Evolutionary conservation across 2,888 invertebrate species (phyloP).

Genomic region (Nasonia oneida): DNA sequence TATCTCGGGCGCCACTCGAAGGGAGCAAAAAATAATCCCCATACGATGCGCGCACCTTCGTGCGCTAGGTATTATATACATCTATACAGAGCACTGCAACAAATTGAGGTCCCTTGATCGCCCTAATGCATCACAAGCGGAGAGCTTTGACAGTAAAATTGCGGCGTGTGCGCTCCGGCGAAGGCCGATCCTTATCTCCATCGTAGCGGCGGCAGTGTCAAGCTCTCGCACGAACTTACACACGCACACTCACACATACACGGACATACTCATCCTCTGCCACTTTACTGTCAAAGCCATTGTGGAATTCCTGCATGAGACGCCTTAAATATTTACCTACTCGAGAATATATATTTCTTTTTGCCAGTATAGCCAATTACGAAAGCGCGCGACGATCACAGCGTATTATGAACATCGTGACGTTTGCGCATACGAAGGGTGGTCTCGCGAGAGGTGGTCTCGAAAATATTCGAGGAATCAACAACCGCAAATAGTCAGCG

Average conservation of each 20-base stretch:
- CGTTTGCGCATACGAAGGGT: too few species aligned
- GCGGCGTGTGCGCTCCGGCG: constrained; percentile 62
- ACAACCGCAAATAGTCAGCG: neutral
- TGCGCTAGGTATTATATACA: constrained; percentile 54
- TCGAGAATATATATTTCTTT: neutral
- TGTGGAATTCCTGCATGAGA: constrained; percentile 57
- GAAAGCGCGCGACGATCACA: neutral
- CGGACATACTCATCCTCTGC: constrained; percentile 58
- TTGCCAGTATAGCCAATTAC: neutral
- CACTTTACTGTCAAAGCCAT: constrained; percentile 65
- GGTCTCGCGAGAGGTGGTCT: too few species aligned
- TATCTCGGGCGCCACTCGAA: too few species aligned
- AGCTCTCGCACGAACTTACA: constrained; percentile 16
- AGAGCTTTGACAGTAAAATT: constrained; percentile 74
- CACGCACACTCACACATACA: neutral
- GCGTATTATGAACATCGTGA: too few species aligned
- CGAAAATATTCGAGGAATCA: too few species aligned
- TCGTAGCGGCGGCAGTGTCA: constrained; percentile 15
- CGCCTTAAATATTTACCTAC: constrained; percentile 64
- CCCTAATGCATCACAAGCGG: constrained; percentile 73
- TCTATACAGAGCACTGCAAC: constrained; percentile 60
- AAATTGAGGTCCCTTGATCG: constrained; percentile 76
- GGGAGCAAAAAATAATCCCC: neutral
- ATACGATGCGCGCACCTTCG: neutral
- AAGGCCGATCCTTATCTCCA: constrained; percentile 61